A percentile compares a stretch with the other conserved stretches of the same genome.
These are phyloP conservation scores for Atrina japonica DNA, from an alignment of 2,888 invertebrate species.

Conservation along the genomic window DNA sequence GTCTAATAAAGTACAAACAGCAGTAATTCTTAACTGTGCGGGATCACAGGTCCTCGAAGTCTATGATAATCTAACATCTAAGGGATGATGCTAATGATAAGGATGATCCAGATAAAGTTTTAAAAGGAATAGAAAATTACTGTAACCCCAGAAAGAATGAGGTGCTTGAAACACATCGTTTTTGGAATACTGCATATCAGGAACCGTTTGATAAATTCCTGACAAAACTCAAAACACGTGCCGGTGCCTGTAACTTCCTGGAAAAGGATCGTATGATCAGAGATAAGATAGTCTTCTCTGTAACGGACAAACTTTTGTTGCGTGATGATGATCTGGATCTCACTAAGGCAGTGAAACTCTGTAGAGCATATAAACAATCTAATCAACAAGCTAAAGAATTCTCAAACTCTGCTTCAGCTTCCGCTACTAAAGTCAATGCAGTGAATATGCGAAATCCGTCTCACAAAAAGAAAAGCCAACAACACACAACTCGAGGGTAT, in stretches of 20 bases:
- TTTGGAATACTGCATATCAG: constrained; percentile 20
- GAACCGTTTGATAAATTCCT: constrained; percentile 33
- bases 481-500: too few species aligned
- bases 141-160: constrained; percentile 29
- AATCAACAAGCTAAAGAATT: constrained; percentile 25
- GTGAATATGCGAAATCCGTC: neutral
- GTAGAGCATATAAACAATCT: constrained; percentile 25
- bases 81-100: neutral
- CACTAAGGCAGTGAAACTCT: constrained; percentile 18
- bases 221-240: constrained; percentile 20
- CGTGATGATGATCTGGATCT: constrained; percentile 24
- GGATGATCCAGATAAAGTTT: constrained; percentile 11
- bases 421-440: neutral
- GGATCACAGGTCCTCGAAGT: constrained; percentile 7
- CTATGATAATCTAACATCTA: constrained; percentile 6
- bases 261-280: constrained; percentile 25
- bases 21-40: too few species aligned
- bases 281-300: constrained; percentile 25
- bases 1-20: constrained; percentile 7
- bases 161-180: constrained; percentile 20
- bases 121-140: constrained; percentile 22
- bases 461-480: neutral
- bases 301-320: constrained; percentile 23
- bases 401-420: neutral
- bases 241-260: constrained; percentile 24